A percentile compares a stretch with the other conserved stretches of the same genome.
phyloP scores from a whole-genome alignment of 2,888 invertebrate species.

The Chouioia cunea region DNA sequence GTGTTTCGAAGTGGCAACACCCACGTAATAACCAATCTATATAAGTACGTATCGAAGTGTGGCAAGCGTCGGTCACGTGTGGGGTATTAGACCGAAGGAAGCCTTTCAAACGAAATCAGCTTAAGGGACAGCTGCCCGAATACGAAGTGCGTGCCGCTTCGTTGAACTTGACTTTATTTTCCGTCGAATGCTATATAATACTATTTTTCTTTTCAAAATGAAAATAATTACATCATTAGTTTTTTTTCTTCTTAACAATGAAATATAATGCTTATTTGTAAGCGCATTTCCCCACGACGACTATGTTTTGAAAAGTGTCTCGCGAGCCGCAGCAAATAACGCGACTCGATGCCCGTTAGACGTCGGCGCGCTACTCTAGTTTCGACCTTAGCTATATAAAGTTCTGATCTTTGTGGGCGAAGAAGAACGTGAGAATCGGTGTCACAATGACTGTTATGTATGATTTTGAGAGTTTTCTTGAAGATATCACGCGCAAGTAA shows the following conservation, averaged over 20 bases:
- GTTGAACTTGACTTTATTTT: conserved; percentile 44
- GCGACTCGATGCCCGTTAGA: background rate
- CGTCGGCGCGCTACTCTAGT: no score
- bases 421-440: no score
- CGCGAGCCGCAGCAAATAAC: background rate
- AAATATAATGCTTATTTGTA: background rate
- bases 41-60: background rate
- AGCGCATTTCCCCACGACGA: no score
- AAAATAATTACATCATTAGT: background rate
- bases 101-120: conserved; percentile 58
- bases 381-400: no score
- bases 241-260: background rate
- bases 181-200: no score
- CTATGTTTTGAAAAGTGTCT: background rate
- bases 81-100: conserved; percentile 58
- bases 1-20: no score
- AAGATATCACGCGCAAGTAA: no score
- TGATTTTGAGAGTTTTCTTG: no score
- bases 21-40: no score
- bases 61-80: conserved; percentile 12
- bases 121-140: conserved; percentile 50
- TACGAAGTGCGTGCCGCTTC: conserved; percentile 36
- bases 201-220: background rate
- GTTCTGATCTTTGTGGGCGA: no score
- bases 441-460: no score